Evolutionary conservation across 2,888 invertebrate species (phyloP), one percentile per base, ranked within the genome.

Genomic region (Himalopsyche tibetana): DNA sequence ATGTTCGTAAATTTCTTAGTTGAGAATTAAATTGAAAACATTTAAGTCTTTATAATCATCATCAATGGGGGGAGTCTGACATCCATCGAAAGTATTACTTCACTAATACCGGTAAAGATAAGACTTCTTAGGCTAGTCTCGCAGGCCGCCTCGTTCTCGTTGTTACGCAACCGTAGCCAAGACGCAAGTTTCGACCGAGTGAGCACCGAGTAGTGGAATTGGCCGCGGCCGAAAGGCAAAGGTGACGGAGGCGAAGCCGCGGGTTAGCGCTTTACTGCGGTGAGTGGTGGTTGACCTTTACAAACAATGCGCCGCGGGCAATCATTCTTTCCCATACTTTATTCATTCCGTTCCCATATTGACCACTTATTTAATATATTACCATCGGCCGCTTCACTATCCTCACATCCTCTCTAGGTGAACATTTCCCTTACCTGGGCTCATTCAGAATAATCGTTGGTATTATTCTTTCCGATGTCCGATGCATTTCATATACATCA

Each of bases 271-370:
- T 74, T 38, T 12, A 36, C 36, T 38, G 74, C 74, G 74, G 38
- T 19, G 74, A 74, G 28, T 74, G 74, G 74, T 74, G 74, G 74
- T 74, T 74, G 74, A 74, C 74, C 74, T 74, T 74, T 74, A 74
- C 36, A 36, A 74, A 74, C 74, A 74, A 74, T 74, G 74, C 74
- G 74, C 74, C 74, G 74, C 74, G 74, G 74, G 74, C 74, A 38
- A 74, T 74, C 36, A 36, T 74, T 74, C 74, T 74, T 74, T 74
- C 74, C 74, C 74, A 74, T 74, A 74, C 74, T 74, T 51, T 36
- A 74, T 36, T 12, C 9, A 74, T 12, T 74, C 15, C 36, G 28
- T 74, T 74, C 74, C 74, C 74, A 36, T 36, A 74, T 74, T 36
- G 74, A 74, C 15, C 28, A 36, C 28, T 74, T 36, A 74, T 74